A percentile compares a stretch with the other conserved stretches of the same genome.
Evolutionary conservation across 1,140 invertebrate species (phyloP).

Genomic region (Acromyrmex heyeri): DNA sequence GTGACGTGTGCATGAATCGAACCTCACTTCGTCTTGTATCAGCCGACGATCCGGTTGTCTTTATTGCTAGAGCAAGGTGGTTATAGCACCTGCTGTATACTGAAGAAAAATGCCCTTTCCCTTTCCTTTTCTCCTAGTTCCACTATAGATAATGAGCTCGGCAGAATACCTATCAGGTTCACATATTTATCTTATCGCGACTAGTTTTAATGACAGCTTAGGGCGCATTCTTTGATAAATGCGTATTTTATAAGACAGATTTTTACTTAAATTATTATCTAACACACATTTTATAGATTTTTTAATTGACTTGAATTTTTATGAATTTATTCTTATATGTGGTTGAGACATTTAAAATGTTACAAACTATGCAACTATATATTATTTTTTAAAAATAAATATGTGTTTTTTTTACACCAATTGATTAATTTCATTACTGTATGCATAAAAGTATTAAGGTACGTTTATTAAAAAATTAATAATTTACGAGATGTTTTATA

Average conservation of each 20-base stretch:
- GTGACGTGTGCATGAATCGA: slow-evolving; percentile 47
- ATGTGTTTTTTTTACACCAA: too few species aligned
- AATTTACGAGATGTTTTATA: too few species aligned
- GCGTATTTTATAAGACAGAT: background rate
- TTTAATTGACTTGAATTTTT: background rate
- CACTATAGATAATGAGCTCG: slow-evolving; percentile 16
- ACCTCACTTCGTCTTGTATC: slow-evolving; percentile 16
- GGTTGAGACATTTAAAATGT: too few species aligned
- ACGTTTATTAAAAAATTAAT: too few species aligned
- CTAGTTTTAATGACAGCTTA: background rate
- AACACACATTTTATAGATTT: background rate
- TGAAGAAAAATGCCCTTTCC: background rate
- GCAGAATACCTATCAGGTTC: background rate
- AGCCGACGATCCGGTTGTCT: slow-evolving; percentile 19
- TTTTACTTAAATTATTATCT: background rate
- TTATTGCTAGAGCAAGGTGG: background rate
- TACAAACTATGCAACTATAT: too few species aligned
- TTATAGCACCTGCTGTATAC: slow-evolving; percentile 15
- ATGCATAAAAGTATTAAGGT: too few species aligned
- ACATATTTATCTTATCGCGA: background rate
- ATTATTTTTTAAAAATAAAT: too few species aligned
- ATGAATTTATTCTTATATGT: background rate
- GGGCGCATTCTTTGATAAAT: background rate
- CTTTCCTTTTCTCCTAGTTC: background rate
- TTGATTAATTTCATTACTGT: too few species aligned